These are phyloP conservation scores for Cryptosula pallasiana DNA, from an alignment of 2,888 invertebrate species.

Conservation along the genomic window DNA sequence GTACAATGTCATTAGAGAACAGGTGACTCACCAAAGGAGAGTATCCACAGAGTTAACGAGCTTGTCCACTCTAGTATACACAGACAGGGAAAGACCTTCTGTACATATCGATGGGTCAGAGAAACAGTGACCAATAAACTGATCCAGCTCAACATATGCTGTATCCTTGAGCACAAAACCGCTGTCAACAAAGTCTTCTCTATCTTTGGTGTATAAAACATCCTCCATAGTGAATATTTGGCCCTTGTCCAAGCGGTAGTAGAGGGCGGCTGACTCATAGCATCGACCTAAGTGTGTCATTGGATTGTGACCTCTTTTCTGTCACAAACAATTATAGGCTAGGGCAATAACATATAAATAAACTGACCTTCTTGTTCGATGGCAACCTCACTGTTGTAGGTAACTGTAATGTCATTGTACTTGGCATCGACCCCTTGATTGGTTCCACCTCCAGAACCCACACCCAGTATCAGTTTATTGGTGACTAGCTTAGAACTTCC, in stretches of 20 bases:
- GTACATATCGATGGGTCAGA: constrained; percentile 19
- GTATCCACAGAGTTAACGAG: not conserved
- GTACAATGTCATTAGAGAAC: not conserved
- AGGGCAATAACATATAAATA: not conserved
- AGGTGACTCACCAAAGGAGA: not conserved
- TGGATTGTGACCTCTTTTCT: not conserved
- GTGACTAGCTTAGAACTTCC: constrained; percentile 20
- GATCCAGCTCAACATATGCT: constrained; percentile 18
- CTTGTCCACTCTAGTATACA: not conserved
- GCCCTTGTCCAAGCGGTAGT: constrained; percentile 23
- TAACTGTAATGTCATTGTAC: constrained; percentile 3
- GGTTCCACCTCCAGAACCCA: constrained; percentile 7
- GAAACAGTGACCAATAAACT: constrained; percentile 14
- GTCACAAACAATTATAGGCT: not conserved
- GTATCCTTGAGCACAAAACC: not conserved
- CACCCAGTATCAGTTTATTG: constrained; percentile 15
- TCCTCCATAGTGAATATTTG: constrained; percentile 25
- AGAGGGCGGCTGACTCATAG: not conserved
- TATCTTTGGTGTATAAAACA: not conserved
- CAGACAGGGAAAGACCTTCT: constrained; percentile 16
- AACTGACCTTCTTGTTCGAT: constrained; percentile 9
- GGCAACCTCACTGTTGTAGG: constrained; percentile 21
- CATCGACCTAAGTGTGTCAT: not conserved
- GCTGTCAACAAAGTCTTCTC: not conserved
- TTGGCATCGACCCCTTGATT: constrained; percentile 11